Conservation (phyloP, 1,140 invertebrate genomes). For the Homalodisca vitripennis region DNA sequence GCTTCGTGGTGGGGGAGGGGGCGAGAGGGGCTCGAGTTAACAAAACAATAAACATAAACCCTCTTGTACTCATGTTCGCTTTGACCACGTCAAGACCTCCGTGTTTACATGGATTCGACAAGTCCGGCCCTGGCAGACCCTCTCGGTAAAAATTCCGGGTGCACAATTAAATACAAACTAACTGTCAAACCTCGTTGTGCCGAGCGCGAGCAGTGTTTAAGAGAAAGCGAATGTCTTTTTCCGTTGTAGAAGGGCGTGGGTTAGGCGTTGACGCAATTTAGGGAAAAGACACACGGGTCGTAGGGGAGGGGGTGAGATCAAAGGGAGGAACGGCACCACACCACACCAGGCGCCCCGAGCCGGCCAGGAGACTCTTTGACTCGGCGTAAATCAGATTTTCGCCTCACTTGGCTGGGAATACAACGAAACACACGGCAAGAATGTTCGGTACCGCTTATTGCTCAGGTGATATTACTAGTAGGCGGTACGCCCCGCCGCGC, state of each 20-base stretch:
- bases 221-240: conserved; percentile 15
- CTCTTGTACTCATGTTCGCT: neutral
- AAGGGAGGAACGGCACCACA: conserved; percentile 38
- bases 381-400: conserved; percentile 37
- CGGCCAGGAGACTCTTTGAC: conserved; percentile 1
- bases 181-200: neutral
- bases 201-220: neutral
- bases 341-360: no score
- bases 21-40: no score
- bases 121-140: neutral
- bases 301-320: conserved; percentile 29
- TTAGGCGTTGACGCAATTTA: conserved; percentile 36
- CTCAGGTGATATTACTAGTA: neutral
- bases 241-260: neutral
- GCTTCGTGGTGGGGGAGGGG: no score
- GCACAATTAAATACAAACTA: neutral
- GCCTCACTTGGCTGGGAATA: conserved; percentile 34
- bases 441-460: neutral
- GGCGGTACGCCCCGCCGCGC: neutral
- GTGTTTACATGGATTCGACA: no score
- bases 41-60: neutral
- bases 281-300: conserved; percentile 19
- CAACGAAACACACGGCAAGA: no score
- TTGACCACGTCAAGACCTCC: no score
- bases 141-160: neutral